Evolutionary conservation across 2,113 vertebrate genomes (phyloP), one percentile per base, ranked within the genome.

Genomic region (Gymnogyps californianus): DNA sequence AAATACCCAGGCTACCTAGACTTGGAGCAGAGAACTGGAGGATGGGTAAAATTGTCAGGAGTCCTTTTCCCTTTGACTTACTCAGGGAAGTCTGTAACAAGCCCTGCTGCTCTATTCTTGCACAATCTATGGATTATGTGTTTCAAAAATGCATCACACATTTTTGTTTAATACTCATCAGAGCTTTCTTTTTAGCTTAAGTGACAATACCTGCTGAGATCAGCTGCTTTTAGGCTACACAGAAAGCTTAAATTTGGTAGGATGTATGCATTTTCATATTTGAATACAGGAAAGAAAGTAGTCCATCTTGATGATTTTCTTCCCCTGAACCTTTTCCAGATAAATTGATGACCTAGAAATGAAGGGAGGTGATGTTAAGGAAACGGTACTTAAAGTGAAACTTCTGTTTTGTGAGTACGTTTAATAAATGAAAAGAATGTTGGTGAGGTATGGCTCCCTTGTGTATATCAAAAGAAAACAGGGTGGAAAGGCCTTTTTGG

Each of bases 311-410:
- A 61, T 92, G 9, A 32, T 61, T 72, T 65, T 86, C 11, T 46
- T 69, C 55, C 40, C 13, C 29, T 61, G 34, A 91, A 83, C 40
- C 6, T 96, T 84, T 82, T 92, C 83, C 90, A 88, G 52, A 44
- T 88, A 85, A 90, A 64, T 49, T 72, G 52, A 21, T 83, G 55
- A 89, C 55, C n/a, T 85, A 71, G 66, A 95, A 96, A 46, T 34
- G 40, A 80, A 81, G 64, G 65, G 36, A 88, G 49, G 52, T 78
- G 29, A 10, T 72, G 34, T 72, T 94, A 82, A 90, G 54, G 49
- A 88, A 95, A 79, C 4, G 11, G 9, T 85, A 69, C 54, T 91
- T 94, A 85, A 88, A 93, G 24, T 85, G 90, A 76, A 95, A 94
- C 82, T 95, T 79, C 22, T 58, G 19, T 19, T 93, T 92, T 5